Evolutionary conservation across 1,140 invertebrate species (phyloP).

Genomic region (Nasonia giraulti): DNA sequence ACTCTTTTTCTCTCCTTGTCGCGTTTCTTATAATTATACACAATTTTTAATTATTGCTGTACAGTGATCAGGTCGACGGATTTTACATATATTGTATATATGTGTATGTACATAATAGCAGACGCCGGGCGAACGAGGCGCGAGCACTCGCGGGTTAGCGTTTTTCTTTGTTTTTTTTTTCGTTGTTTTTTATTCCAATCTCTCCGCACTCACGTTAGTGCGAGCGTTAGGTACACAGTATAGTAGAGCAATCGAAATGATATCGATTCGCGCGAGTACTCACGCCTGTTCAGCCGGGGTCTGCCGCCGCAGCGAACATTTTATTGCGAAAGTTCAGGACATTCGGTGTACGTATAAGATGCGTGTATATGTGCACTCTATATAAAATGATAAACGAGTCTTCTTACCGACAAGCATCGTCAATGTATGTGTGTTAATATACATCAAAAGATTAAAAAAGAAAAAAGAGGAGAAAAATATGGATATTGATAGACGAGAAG

Average conservation of each 20-base stretch:
- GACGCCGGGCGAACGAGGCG: constrained; percentile 14
- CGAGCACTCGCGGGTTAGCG: constrained; percentile 21
- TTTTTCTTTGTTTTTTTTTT: constrained; percentile 32
- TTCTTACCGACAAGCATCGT: constrained; percentile 64
- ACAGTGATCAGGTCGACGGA: constrained; percentile 41
- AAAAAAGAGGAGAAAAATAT: constrained; percentile 32
- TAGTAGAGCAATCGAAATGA: neutral
- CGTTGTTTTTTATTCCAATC: neutral
- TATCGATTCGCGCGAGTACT: constrained; percentile 34
- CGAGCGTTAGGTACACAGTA: neutral
- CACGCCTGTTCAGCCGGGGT: constrained; percentile 26
- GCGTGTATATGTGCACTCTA: constrained; percentile 40
- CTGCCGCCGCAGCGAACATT: constrained; percentile 35
- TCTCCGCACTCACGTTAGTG: neutral
- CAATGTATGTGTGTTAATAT: constrained; percentile 72
- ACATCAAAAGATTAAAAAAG: constrained; percentile 46
- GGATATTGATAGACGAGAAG: constrained; percentile 25
- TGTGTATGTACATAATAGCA: constrained; percentile 49
- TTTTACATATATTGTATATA: constrained; percentile 52
- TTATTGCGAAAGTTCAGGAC: constrained; percentile 33
- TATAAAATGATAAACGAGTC: constrained; percentile 38
- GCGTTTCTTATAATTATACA: constrained; percentile 37
- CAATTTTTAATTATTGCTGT: constrained; percentile 46
- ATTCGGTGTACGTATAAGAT: constrained; percentile 41
- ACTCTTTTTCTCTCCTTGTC: constrained; percentile 41